Percentiles rank a stretch among this genome's conserved stretches.
Evolutionary conservation across 2,797 vertebrate genomes (phyloP).

Genomic region (Arvicola amphibius): DNA sequence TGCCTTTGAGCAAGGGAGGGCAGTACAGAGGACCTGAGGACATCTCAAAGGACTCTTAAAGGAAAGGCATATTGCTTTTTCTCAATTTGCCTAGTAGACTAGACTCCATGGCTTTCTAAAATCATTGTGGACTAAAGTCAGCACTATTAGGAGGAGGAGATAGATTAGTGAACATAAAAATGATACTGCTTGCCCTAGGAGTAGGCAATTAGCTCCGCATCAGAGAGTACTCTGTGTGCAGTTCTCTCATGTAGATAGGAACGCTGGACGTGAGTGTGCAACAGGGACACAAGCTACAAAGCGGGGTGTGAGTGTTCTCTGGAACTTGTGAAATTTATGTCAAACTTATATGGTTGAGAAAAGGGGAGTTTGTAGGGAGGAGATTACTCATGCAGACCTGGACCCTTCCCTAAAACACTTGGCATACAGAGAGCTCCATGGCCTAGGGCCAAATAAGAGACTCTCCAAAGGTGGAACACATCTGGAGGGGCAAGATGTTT

Average conservation of each 20-base stretch:
- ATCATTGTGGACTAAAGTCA: not conserved
- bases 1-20: not conserved
- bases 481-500: not conserved
- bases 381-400: not conserved
- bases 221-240: not conserved
- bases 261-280: not conserved
- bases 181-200: not conserved
- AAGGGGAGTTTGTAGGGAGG: not conserved
- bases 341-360: not conserved
- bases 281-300: not conserved
- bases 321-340: not conserved
- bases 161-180: not conserved
- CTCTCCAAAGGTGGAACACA: not conserved
- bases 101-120: not conserved
- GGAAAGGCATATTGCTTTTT: not conserved
- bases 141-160: not conserved
- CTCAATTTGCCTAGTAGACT: not conserved
- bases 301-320: not conserved
- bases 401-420: not conserved
- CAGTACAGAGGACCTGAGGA: not conserved
- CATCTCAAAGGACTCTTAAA: not conserved
- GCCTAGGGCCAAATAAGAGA: not conserved
- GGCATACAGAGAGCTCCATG: too few species aligned
- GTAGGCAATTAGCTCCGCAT: not conserved
- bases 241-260: not conserved